phyloP scores from a whole-genome alignment of 2,888 invertebrate genomes.

The Tachina fera region DNA sequence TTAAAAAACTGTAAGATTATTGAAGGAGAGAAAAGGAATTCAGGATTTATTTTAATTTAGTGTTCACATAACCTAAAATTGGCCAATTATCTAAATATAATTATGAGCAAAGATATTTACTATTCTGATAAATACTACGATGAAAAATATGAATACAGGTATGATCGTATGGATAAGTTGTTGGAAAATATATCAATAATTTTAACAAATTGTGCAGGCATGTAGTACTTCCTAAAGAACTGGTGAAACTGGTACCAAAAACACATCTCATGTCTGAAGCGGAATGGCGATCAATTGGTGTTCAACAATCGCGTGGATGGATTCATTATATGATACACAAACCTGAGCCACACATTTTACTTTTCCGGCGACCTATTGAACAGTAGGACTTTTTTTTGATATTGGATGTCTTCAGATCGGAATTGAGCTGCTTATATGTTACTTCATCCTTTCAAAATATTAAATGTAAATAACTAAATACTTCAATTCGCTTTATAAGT shows the following conservation, averaged over 20 bases:
- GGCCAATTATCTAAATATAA: neutral
- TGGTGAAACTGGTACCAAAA: constrained; percentile 94
- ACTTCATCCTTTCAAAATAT: constrained; percentile 20
- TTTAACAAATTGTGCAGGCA: constrained; percentile 86
- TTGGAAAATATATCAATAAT: neutral
- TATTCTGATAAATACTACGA: constrained; percentile 97
- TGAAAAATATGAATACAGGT: constrained; percentile 96
- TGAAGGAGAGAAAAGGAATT: neutral
- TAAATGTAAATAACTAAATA: constrained; percentile 60
- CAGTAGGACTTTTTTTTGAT: constrained; percentile 64
- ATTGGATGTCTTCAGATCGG: constrained; percentile 2
- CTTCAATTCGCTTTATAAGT: constrained; percentile 10
- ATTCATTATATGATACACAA: constrained; percentile 98
- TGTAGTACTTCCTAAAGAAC: constrained; percentile 96
- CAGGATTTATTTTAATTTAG: constrained; percentile 38
- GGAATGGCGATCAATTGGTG: constrained; percentile 97
- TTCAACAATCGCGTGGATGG: constrained; percentile 98
- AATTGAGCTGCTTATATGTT: constrained; percentile 26
- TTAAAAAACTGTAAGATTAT: neutral
- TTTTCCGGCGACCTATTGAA: constrained; percentile 90
- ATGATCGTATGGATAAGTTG: constrained; percentile 72
- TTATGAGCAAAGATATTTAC: constrained; percentile 90
- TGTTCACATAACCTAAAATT: constrained; percentile 61
- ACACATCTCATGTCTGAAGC: constrained; percentile 96
- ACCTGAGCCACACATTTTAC: constrained; percentile 96